Evolutionary conservation across 2,797 vertebrate species (phyloP), one percentile per base, ranked within the genome.

Genomic region (Trachops cirrhosus): DNA sequence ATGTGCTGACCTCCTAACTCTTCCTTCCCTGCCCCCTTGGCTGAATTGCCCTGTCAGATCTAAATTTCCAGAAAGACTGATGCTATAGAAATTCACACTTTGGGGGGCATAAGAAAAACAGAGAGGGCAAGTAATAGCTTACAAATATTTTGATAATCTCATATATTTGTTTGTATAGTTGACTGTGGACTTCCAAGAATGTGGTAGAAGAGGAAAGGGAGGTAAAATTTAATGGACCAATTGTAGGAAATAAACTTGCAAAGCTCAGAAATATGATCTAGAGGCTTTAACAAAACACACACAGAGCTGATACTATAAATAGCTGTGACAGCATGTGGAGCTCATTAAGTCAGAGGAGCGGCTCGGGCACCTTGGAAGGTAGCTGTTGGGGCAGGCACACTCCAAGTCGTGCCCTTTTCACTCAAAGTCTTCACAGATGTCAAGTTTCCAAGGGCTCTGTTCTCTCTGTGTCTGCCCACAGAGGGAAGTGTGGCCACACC

Each of bases 341-440:
- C 94, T 93, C 41, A 62, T 84, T 68, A 95, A 88, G 59, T 4
- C 0, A 21, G 83, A 92, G 91, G 34, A 57, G 74, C 83, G 91
- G 93, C 82, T 68, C 80, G 41, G 95, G 95, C 93, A 97, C 94
- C 97, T 97, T 98, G 97, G 97, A 97, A 98, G 91, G 90, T 78
- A 92, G 70, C n/a, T 89, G 78, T 54, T 62, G 68, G 68, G 94
- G 75, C 62, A 94, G 54, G 89, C 93, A 32, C 68, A 80, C 97
- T 97, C 79, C 93, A 96, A 64, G 93, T 70, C 22, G 12, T 86
- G 75, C 97, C 91, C 87, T 98, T 98, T 98, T 97, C 96, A 68
- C 86, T 97, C 97, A 97, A 70, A 97, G 97, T 97, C 94, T 98
- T 96, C 96, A 93, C 95, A 97, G 93, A 78, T 92, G 96, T 96